Evolutionary conservation across 2,797 vertebrate species (phyloP).

Genomic region (Acrossocheilus wenchowensis): DNA sequence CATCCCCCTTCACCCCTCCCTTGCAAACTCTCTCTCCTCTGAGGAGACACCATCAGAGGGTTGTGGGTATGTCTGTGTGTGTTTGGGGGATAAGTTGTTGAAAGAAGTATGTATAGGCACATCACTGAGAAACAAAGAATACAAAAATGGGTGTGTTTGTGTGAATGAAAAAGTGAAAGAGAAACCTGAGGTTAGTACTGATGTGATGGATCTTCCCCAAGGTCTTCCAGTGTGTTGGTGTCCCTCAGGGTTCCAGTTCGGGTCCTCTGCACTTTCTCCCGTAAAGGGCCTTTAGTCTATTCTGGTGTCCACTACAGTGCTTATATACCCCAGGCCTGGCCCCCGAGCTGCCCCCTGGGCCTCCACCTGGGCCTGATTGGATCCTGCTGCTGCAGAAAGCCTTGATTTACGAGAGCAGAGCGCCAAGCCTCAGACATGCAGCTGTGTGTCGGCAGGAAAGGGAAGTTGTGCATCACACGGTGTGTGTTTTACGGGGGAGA

Average conservation of each 20-base stretch:
- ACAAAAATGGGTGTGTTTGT: constrained; percentile 4
- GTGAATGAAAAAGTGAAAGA: constrained; percentile 5
- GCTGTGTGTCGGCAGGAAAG: constrained; percentile 94
- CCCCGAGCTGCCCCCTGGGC: constrained; percentile 72
- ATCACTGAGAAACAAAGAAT: constrained; percentile 18
- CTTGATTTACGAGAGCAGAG: constrained; percentile 91
- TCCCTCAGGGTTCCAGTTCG: constrained; percentile 53
- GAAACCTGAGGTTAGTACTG: constrained; percentile 11
- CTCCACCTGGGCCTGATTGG: constrained; percentile 97
- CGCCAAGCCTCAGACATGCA: constrained; percentile 85
- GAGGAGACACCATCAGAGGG: constrained; percentile 52
- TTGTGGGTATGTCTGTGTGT: constrained; percentile 32
- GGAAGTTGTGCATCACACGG: constrained; percentile 98
- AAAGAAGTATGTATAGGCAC: constrained; percentile 27
- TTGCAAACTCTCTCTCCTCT: constrained; percentile 57
- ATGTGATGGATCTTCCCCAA: constrained; percentile 38
- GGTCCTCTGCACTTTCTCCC: constrained; percentile 45
- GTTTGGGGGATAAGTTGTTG: constrained; percentile 27
- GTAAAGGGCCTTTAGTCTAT: constrained; percentile 61
- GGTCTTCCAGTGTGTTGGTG: constrained; percentile 4
- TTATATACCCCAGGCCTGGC: constrained; percentile 85
- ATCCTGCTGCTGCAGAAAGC: constrained; percentile 96
- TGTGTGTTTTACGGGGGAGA: constrained; percentile 89
- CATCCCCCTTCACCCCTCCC: constrained; percentile 81
- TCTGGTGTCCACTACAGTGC: constrained; percentile 88